phyloP scores from a whole-genome alignment of 2,113 vertebrate species.

The Halichoeres trimaculatus region DNA sequence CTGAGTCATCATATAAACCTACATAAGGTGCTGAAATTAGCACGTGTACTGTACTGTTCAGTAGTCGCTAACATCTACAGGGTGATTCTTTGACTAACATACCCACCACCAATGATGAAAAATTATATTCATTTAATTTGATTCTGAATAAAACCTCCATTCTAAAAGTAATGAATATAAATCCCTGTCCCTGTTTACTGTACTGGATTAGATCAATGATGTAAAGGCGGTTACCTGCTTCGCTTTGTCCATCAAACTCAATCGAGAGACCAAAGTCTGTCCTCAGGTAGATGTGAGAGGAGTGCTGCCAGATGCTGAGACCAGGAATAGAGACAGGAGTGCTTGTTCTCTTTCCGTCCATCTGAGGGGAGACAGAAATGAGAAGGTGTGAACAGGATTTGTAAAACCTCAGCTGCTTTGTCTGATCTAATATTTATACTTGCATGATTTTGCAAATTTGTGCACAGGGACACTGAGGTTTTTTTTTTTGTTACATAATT shows the following conservation, averaged over 20 bases:
- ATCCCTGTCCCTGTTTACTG: background rate
- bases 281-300: constrained; percentile 79
- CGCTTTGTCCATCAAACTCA: constrained; percentile 79
- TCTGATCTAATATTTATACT: background rate
- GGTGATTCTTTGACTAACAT: too few relatives aligned
- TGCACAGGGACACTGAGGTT: background rate
- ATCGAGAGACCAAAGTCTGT: constrained; percentile 90
- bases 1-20: too few relatives aligned
- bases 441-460: background rate
- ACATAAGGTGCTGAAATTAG: too few relatives aligned
- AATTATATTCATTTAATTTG: too few relatives aligned
- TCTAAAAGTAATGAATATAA: too few relatives aligned
- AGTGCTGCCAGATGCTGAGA: constrained; percentile 77
- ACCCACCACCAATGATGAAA: too few relatives aligned
- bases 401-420: background rate
- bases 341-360: constrained; percentile 79
- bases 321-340: constrained; percentile 79
- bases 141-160: too few relatives aligned
- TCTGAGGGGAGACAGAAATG: constrained; percentile 60
- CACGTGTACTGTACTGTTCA: too few relatives aligned
- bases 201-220: background rate
- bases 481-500: background rate
- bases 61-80: too few relatives aligned
- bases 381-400: background rate
- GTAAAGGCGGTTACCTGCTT: constrained; percentile 78